A percentile compares a stretch with the other conserved stretches of the same genome.
Conservation (phyloP, 2,888 invertebrate species). For the Oxyteleia sp. region DNA sequence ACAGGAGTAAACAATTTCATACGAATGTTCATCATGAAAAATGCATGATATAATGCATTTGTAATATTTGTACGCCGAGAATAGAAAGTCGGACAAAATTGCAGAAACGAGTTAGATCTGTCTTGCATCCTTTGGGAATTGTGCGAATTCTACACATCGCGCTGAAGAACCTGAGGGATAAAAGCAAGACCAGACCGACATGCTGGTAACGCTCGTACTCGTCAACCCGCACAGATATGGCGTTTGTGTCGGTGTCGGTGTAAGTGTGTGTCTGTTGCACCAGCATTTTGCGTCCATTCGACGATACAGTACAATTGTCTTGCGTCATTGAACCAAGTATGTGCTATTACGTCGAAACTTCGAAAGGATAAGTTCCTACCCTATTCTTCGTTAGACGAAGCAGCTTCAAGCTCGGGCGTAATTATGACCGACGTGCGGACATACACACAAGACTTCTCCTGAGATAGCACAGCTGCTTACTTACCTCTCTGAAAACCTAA, state of each 20-base stretch:
- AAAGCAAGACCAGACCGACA: slow-evolving; percentile 57
- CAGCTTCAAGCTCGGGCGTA: slow-evolving; percentile 56
- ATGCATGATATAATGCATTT: slow-evolving; percentile 59
- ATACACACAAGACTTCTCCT: slow-evolving; percentile 55
- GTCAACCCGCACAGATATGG: slow-evolving; percentile 35
- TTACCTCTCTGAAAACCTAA: slow-evolving; percentile 59
- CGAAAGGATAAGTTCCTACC: slow-evolving; percentile 59
- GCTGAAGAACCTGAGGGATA: slow-evolving; percentile 55
- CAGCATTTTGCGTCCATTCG: slow-evolving; percentile 61
- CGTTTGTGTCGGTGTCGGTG: slow-evolving; percentile 9
- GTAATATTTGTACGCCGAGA: slow-evolving; percentile 53
- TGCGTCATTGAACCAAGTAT: slow-evolving; percentile 68
- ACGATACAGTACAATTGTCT: slow-evolving; percentile 66
- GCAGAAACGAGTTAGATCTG: slow-evolving; percentile 60
- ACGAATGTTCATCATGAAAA: slow-evolving; percentile 38
- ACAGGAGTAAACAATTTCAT: slow-evolving; percentile 30
- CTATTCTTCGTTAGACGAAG: slow-evolving; percentile 53
- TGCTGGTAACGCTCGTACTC: slow-evolving; percentile 52
- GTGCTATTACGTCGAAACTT: slow-evolving; percentile 65
- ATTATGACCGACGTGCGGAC: slow-evolving; percentile 71
- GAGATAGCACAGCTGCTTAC: slow-evolving; percentile 69
- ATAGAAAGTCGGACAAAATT: slow-evolving; percentile 42
- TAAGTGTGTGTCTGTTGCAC: slow-evolving; percentile 25
- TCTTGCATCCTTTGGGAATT: slow-evolving; percentile 59
- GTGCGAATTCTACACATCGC: slow-evolving; percentile 51